phyloP scores from a whole-genome alignment of 1,140 invertebrate genomes.

The Hyles vespertilio region DNA sequence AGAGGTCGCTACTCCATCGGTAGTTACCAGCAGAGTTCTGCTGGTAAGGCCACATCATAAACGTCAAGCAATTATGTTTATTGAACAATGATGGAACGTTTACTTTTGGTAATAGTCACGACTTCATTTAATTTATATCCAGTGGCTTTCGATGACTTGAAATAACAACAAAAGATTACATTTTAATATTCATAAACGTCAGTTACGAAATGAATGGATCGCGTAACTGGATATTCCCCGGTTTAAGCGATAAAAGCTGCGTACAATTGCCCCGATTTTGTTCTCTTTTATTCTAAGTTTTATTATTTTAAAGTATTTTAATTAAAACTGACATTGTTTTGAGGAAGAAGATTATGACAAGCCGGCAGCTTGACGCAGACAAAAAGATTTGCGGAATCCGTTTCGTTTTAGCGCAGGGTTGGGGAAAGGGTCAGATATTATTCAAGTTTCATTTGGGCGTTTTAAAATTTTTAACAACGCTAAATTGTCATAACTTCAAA shows the following conservation, averaged over 20 bases:
- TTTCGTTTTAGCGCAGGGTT: conserved; percentile 35
- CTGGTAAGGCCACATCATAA: no score
- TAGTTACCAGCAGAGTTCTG: no score
- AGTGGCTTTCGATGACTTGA: conserved; percentile 32
- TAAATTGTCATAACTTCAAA: conserved; percentile 33
- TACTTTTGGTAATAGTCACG: conserved; percentile 4
- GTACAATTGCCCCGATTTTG: conserved; percentile 39
- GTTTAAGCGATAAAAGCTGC: conserved; percentile 38
- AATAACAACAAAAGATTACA: conserved; percentile 37
- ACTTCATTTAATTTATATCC: conserved; percentile 19
- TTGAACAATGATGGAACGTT: conserved; percentile 1
- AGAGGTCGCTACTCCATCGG: no score
- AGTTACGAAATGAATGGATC: conserved; percentile 43
- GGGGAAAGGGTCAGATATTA: conserved; percentile 31
- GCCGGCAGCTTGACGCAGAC: conserved; percentile 44
- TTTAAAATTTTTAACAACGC: conserved; percentile 46
- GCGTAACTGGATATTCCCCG: conserved; percentile 32
- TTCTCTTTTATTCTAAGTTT: conserved; percentile 44
- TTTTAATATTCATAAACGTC: conserved; percentile 52
- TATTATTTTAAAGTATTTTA: conserved; percentile 57
- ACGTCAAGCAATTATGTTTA: no score
- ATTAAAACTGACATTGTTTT: conserved; percentile 54
- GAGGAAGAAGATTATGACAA: conserved; percentile 51
- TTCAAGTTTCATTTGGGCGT: conserved; percentile 30
- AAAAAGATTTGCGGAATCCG: conserved; percentile 50